A percentile compares a stretch with the other conserved stretches of the same genome.
phyloP scores from a whole-genome alignment of 2,797 vertebrate species.

The Macropodus opercularis region DNA sequence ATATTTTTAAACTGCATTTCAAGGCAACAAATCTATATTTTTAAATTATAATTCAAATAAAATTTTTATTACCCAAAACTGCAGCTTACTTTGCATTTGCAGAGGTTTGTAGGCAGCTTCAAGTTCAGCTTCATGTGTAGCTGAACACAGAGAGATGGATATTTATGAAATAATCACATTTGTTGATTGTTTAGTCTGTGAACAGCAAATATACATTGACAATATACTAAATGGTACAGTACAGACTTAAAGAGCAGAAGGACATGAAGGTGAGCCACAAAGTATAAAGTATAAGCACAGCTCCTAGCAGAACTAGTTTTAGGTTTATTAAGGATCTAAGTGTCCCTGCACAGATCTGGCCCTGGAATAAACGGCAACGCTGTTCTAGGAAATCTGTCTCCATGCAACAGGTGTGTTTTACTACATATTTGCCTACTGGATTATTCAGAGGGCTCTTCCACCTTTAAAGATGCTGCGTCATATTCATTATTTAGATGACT shows the following conservation, averaged over 20 bases:
- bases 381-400: slow-evolving; percentile 31
- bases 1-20: no score
- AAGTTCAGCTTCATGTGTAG: no score
- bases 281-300: no score
- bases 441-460: slow-evolving; percentile 80
- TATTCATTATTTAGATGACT: slow-evolving; percentile 82
- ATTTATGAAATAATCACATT: no score
- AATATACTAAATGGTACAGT: no score
- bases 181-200: no score
- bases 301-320: no score
- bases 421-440: slow-evolving; percentile 78
- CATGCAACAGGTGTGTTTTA: slow-evolving; percentile 82
- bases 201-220: no score
- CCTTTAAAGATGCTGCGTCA: slow-evolving; percentile 74
- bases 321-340: no score
- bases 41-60: not conserved
- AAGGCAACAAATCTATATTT: not conserved
- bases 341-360: slow-evolving; percentile 6
- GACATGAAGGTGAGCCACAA: no score
- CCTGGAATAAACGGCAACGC: slow-evolving; percentile 43
- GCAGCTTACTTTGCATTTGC: not conserved
- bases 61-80: not conserved
- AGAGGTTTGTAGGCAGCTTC: not conserved
- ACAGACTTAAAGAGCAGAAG: no score
- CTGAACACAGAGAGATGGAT: no score